A percentile compares a stretch with the other conserved stretches of the same genome.
phyloP scores from a whole-genome alignment of 1,140 invertebrate genomes.

The Lethocerus indicus region DNA sequence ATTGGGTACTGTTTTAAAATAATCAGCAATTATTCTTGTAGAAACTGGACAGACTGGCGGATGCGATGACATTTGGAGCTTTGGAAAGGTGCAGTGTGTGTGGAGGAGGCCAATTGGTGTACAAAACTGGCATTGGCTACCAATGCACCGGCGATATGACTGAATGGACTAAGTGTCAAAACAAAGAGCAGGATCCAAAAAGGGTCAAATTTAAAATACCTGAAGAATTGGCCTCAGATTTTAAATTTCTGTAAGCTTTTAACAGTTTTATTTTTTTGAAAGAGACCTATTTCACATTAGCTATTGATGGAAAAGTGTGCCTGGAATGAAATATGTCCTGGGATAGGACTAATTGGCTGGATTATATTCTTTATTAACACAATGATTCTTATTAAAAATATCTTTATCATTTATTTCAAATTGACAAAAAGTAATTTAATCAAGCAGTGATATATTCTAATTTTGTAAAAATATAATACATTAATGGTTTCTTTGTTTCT shows the following conservation, averaged over 20 bases:
- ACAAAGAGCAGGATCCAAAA: conserved; percentile 51
- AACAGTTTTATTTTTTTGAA: neutral
- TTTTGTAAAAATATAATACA: too few species aligned
- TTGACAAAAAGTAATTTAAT: too few species aligned
- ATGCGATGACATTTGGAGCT: conserved; percentile 77
- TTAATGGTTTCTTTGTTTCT: too few species aligned
- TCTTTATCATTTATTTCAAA: neutral
- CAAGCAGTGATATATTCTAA: too few species aligned
- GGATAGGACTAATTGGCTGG: too few species aligned
- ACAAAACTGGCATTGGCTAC: conserved; percentile 54
- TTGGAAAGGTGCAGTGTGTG: conserved; percentile 66
- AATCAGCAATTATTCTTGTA: conserved; percentile 25
- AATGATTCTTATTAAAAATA: neutral
- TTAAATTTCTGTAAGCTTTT: conserved; percentile 8
- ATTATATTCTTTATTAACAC: neutral
- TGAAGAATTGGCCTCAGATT: conserved; percentile 27
- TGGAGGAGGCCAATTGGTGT: conserved; percentile 49
- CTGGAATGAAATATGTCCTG: too few species aligned
- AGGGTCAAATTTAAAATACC: conserved; percentile 59
- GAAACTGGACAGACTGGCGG: conserved; percentile 61
- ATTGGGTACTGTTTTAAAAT: neutral
- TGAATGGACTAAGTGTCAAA: conserved; percentile 82
- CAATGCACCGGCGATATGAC: conserved; percentile 62
- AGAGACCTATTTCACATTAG: neutral
- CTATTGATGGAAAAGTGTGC: neutral